phyloP scores from a whole-genome alignment of 2,888 invertebrate species.

The Polyommatus icarus region DNA sequence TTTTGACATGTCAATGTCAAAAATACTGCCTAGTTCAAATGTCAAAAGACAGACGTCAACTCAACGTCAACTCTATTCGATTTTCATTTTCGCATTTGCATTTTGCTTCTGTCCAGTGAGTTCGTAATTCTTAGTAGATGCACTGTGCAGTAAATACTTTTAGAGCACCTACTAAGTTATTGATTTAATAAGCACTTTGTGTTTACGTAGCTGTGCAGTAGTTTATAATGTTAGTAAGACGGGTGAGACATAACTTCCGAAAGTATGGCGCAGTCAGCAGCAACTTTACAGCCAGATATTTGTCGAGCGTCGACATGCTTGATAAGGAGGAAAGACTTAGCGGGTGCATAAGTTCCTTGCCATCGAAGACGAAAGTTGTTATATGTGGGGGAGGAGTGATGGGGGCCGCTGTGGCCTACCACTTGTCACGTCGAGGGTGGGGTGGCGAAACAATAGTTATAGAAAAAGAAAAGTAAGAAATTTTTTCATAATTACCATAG shows the following conservation, averaged over 20 bases:
- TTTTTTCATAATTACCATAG: not conserved
- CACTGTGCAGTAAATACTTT: constrained; percentile 45
- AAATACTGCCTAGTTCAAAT: too few species aligned
- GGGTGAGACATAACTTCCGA: constrained; percentile 46
- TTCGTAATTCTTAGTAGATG: constrained; percentile 34
- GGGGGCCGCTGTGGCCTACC: constrained; percentile 95
- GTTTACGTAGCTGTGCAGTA: constrained; percentile 46
- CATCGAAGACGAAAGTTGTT: constrained; percentile 84
- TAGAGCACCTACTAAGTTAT: constrained; percentile 42
- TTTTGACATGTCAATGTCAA: too few species aligned
- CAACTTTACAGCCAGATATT: constrained; percentile 44
- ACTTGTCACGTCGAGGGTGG: constrained; percentile 91
- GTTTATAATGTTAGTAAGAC: constrained; percentile 50
- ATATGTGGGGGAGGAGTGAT: constrained; percentile 96
- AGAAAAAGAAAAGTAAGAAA: constrained; percentile 88
- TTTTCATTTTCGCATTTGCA: not conserved
- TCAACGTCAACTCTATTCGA: not conserved
- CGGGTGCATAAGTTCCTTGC: constrained; percentile 59
- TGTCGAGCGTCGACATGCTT: constrained; percentile 57
- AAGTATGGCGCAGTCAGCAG: constrained; percentile 42
- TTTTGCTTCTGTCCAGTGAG: not conserved
- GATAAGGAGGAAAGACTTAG: constrained; percentile 61
- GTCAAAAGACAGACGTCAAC: not conserved
- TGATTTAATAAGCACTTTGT: constrained; percentile 44
- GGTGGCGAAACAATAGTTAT: constrained; percentile 89